phyloP scores from a whole-genome alignment of 2,113 vertebrate species.

The Vidua macroura region DNA sequence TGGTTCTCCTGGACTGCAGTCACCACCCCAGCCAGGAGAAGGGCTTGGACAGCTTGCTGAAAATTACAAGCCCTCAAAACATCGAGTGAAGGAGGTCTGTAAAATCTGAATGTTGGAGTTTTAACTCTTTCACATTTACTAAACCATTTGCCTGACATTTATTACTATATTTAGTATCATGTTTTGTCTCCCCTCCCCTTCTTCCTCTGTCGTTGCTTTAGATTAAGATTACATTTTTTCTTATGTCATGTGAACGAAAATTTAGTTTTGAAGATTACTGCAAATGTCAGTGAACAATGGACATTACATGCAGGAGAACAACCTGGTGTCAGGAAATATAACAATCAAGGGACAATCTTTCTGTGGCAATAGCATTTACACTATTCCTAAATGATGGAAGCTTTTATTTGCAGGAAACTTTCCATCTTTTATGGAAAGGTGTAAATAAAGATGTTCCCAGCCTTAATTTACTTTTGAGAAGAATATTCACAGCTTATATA shows the following conservation, averaged over 20 bases:
- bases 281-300: conserved; percentile 76
- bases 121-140: not conserved
- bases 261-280: conserved; percentile 41
- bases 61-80: not conserved
- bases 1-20: not conserved
- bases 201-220: not conserved
- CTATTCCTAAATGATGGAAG: not conserved
- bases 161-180: not conserved
- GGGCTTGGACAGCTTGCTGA: not conserved
- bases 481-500: not conserved
- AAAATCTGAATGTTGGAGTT: not conserved
- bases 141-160: not conserved
- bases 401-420: not conserved
- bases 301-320: conserved; percentile 51
- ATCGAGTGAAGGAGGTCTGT: not conserved
- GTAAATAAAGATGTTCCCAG: not conserved
- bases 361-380: not conserved
- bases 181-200: not conserved
- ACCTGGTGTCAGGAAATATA: conserved; percentile 71
- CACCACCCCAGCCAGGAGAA: not conserved
- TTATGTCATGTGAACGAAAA: conserved; percentile 13
- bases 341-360: conserved; percentile 58
- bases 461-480: not conserved
- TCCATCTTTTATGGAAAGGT: not conserved
- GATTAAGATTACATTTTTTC: conserved; percentile 1